These are phyloP conservation scores for Alexandromys fortis DNA, from an alignment of 2,113 vertebrate species.

Conservation along the genomic window DNA sequence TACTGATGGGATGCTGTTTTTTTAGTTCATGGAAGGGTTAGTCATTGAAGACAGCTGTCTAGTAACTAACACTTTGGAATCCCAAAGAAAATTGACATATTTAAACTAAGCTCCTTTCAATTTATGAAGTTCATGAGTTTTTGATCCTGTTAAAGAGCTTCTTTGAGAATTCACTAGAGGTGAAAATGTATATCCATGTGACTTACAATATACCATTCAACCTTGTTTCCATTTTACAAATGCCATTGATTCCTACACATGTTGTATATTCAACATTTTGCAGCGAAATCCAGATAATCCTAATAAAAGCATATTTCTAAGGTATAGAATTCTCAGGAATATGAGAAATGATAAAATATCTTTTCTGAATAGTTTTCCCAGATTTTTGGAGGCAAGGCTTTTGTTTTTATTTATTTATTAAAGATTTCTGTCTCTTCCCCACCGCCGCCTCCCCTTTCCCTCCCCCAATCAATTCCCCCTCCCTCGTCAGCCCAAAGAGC, in stretches of 20 bases:
- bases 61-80: background rate
- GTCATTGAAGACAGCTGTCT: background rate
- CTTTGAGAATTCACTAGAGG: background rate
- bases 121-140: background rate
- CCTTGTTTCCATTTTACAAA: background rate
- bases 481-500: too few species aligned
- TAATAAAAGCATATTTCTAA: conserved; percentile 43
- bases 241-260: background rate
- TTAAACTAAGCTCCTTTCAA: background rate
- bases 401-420: too few species aligned
- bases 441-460: too few species aligned
- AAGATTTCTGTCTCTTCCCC: too few species aligned
- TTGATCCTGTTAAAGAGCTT: background rate
- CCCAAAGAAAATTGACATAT: background rate
- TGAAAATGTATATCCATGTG: background rate
- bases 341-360: conserved; percentile 39
- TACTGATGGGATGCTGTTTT: background rate
- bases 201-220: background rate
- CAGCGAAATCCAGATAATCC: background rate
- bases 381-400: conserved; percentile 16
- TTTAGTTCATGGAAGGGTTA: background rate
- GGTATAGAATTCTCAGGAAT: background rate
- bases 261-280: background rate
- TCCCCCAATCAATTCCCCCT: too few species aligned
- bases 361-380: conserved; percentile 43